A percentile compares a stretch with the other conserved stretches of the same genome.
phyloP scores from a whole-genome alignment of 2,797 vertebrate species.

The Podargus strigoides region DNA sequence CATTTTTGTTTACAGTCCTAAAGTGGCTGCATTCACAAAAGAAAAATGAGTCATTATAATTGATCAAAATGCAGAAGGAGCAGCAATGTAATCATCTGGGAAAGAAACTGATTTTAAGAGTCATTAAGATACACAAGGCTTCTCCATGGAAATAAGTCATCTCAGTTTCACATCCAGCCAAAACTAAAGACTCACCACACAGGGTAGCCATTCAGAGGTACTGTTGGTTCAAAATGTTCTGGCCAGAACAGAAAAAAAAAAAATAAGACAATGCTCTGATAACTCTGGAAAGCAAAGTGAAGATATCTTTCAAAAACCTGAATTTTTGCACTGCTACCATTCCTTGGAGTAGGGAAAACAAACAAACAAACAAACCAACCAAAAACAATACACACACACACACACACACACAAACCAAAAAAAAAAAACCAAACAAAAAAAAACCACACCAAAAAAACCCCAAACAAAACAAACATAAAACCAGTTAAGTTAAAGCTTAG shows the following conservation, averaged over 20 bases:
- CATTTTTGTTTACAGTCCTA: background rate
- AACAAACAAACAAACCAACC: too few relatives aligned
- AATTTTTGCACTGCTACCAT: background rate
- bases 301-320: background rate
- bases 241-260: background rate
- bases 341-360: too few relatives aligned
- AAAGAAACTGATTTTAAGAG: background rate
- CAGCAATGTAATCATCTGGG: background rate
- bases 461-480: background rate
- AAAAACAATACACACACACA: too few relatives aligned
- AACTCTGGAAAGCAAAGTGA: background rate
- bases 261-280: background rate
- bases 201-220: background rate
- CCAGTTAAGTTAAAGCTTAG: background rate
- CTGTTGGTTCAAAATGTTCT: background rate
- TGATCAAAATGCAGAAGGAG: background rate
- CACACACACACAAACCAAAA: too few relatives aligned
- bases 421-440: too few relatives aligned
- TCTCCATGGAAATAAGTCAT: background rate
- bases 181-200: background rate
- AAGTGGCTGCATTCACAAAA: background rate
- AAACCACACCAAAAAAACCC: too few relatives aligned
- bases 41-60: background rate
- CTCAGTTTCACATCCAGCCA: background rate
- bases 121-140: background rate